Conservation (phyloP, 2,113 vertebrate genomes). For the Leptodactylus fuscus region DNA sequence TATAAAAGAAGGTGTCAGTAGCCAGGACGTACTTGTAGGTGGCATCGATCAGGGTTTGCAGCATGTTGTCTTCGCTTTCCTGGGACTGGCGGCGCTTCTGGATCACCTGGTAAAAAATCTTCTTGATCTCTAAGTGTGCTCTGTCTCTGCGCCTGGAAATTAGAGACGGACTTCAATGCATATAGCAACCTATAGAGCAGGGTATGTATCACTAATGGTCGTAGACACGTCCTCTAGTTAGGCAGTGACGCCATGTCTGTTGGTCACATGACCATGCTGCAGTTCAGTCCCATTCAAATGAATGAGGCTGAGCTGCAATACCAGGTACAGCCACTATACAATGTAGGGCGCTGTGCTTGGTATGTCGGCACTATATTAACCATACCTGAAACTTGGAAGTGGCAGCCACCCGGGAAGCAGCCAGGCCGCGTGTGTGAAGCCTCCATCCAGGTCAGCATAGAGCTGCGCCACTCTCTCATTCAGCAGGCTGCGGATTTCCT, state of each 20-base stretch:
- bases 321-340: too few species aligned
- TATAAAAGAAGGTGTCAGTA: too few species aligned
- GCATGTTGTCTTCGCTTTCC: slow-evolving; percentile 86
- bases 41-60: slow-evolving; percentile 93
- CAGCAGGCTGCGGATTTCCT: slow-evolving; percentile 88
- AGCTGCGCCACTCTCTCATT: slow-evolving; percentile 89
- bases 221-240: too few species aligned
- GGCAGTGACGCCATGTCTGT: too few species aligned
- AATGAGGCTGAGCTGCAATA: too few species aligned
- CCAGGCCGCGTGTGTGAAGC: slow-evolving; percentile 94
- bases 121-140: slow-evolving; percentile 91
- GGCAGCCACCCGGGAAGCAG: slow-evolving; percentile 94
- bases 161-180: background rate
- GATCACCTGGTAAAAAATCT: slow-evolving; percentile 91
- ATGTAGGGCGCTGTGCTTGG: too few species aligned
- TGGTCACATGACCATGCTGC: too few species aligned
- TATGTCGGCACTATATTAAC: too few species aligned
- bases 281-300: too few species aligned
- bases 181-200: background rate
- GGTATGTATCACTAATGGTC: too few species aligned
- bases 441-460: slow-evolving; percentile 93
- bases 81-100: slow-evolving; percentile 84
- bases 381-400: slow-evolving; percentile 95
- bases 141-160: slow-evolving; percentile 83
- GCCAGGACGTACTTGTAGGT: slow-evolving; percentile 87